Base-by-base conservation (phyloP, 2,888 invertebrate species). In the Griposia aprilina region DNA sequence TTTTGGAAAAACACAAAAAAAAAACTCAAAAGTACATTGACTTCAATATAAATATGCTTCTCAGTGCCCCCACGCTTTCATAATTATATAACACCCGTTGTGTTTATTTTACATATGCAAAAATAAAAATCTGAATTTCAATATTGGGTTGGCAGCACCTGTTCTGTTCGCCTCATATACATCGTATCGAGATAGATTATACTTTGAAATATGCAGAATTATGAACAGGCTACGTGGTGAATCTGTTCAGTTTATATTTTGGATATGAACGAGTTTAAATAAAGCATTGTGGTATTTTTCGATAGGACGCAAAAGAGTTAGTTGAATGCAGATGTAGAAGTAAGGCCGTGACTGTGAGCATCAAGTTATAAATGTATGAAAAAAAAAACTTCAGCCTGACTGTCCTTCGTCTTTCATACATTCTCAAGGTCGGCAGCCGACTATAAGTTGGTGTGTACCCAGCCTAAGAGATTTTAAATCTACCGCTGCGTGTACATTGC, bases 91-190 rank as follows among this genome's bases (percentile, higher is more conserved):
- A 68, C 80, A 76, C 59, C 74, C 68, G 75, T 76, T 81, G 75
- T 83, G 66, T 85, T 77, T 80, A 87, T 85, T 88, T 88, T 84
- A 82, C 88, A 88, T 88, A 88, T 88, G 88, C 88, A 89, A 89
- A 88, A 88, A 88, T 79, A 81, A 81, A 84, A 88, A 88, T 89
- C 84, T 85, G 88, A 87, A 89, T 87, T 88, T 89, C 88, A 89
- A 89, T 89, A 85, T 83, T 84, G 82, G 82, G 65, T 57, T 81
- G 60, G 79, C 23, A 72, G 65, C 87, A 86, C 81, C 87, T 88
- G 88, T 59, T 60, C 62, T 88, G 88, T 59, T 57, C 62, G 36
- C 74, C 62, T 66, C 66, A 78, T 83, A 67, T 85, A 82, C 78
- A 81, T 84, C 78, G 76, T 73, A 80, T 86, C 74, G 65, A 48